Evolutionary conservation across 2,113 vertebrate genomes (phyloP).

Genomic region (Albula goreensis): DNA sequence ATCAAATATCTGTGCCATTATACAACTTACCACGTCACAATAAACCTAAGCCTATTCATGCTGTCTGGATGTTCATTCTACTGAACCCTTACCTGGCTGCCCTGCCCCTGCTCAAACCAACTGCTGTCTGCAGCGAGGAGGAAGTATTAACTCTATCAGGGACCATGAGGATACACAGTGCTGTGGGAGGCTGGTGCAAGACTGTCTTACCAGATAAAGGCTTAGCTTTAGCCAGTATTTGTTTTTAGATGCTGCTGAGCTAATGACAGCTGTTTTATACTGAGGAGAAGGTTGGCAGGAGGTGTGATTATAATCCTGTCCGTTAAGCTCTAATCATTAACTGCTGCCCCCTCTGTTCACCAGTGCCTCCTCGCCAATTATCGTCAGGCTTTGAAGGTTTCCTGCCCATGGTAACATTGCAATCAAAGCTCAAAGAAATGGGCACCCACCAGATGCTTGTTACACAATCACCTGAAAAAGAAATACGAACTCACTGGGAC

Average conservation of each 20-base stretch:
- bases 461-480: too few relatives aligned
- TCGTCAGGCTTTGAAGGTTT: slow-evolving; percentile 12
- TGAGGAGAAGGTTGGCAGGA: slow-evolving; percentile 45
- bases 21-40: too few relatives aligned
- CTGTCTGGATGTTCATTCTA: too few relatives aligned
- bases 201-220: slow-evolving; percentile 36
- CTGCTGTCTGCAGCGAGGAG: neutral
- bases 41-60: too few relatives aligned
- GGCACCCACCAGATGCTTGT: too few relatives aligned
- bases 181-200: neutral
- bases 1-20: too few relatives aligned
- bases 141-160: neutral
- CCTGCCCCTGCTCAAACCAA: too few relatives aligned
- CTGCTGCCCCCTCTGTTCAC: slow-evolving; percentile 35
- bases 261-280: slow-evolving; percentile 43
- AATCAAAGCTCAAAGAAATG: too few relatives aligned
- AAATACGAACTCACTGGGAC: too few relatives aligned
- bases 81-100: neutral
- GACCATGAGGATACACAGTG: slow-evolving; percentile 32
- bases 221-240: slow-evolving; percentile 43
- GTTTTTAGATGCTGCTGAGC: slow-evolving; percentile 26
- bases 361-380: slow-evolving; percentile 35
- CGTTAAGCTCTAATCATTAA: slow-evolving; percentile 46
- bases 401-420: too few relatives aligned
- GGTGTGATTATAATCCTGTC: slow-evolving; percentile 38